phyloP scores from a whole-genome alignment of 2,888 invertebrate genomes.

The Lepidonotus clava region DNA sequence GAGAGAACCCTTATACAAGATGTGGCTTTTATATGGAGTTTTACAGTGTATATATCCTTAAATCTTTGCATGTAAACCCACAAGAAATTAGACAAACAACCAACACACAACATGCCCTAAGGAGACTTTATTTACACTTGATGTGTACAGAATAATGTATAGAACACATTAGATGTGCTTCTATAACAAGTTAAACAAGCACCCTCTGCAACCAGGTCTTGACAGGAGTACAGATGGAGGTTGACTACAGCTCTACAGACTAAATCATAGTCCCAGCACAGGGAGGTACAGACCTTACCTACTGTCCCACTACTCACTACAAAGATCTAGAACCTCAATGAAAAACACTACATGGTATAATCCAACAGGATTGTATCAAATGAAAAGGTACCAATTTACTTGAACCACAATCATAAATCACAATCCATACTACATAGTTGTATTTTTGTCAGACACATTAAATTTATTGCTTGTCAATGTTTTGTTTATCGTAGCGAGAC shows the following conservation, averaged over 20 bases:
- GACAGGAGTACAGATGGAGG: background rate
- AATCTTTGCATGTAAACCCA: background rate
- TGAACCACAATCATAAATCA: conserved; percentile 28
- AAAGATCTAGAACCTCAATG: background rate
- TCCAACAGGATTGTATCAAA: background rate
- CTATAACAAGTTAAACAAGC: conserved; percentile 37
- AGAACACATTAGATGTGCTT: conserved; percentile 50
- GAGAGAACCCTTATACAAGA: no score
- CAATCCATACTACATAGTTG: background rate
- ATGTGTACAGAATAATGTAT: conserved; percentile 14
- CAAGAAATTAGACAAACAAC: conserved; percentile 1
- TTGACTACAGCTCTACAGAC: conserved; percentile 13
- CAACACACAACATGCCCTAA: background rate
- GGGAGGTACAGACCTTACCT: background rate
- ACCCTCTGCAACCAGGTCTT: background rate
- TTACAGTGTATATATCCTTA: background rate
- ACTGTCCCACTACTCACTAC: background rate
- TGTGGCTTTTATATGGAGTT: background rate
- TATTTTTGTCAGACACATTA: background rate
- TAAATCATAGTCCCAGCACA: background rate
- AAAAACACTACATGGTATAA: background rate
- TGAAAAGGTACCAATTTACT: background rate
- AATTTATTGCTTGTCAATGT: conserved; percentile 29
- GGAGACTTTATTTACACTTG: conserved; percentile 46
- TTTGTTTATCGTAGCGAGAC: background rate